phyloP scores from a whole-genome alignment of 1,140 invertebrate species.

The Elymnias hypermnestra region DNA sequence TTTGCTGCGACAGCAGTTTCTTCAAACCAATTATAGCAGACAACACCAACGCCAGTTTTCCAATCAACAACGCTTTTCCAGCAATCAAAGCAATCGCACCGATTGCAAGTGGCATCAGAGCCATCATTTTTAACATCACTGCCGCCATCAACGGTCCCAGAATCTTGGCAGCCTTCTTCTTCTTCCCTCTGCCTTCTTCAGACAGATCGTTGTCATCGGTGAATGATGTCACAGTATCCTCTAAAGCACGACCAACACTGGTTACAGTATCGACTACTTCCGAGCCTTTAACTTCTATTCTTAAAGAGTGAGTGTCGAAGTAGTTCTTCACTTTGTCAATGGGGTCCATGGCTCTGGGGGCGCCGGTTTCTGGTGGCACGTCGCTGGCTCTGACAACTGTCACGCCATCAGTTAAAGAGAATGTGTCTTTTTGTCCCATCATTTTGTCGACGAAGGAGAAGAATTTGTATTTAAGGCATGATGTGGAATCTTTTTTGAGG shows the following conservation, averaged over 20 bases:
- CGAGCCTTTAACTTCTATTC: slow-evolving; percentile 88
- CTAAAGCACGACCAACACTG: slow-evolving; percentile 85
- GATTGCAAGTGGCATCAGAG: slow-evolving; percentile 84
- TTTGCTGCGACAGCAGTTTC: slow-evolving; percentile 84
- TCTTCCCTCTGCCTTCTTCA: slow-evolving; percentile 84
- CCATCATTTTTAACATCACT: slow-evolving; percentile 85
- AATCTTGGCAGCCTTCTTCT: slow-evolving; percentile 88
- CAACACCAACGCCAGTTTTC: slow-evolving; percentile 88
- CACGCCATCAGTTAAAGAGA: slow-evolving; percentile 86
- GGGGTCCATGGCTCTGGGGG: slow-evolving; percentile 83
- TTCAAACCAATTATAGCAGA: slow-evolving; percentile 89
- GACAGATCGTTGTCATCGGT: slow-evolving; percentile 76
- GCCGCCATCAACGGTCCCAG: slow-evolving; percentile 85
- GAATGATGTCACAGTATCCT: slow-evolving; percentile 81
- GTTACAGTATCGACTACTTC: slow-evolving; percentile 88
- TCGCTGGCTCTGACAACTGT: slow-evolving; percentile 86
- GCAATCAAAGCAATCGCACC: slow-evolving; percentile 89
- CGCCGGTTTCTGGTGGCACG: slow-evolving; percentile 79
- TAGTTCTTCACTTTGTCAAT: slow-evolving; percentile 83
- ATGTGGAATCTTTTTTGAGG: slow-evolving; percentile 85
- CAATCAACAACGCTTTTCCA: slow-evolving; percentile 88
- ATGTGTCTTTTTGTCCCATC: slow-evolving; percentile 85
- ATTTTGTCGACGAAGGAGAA: slow-evolving; percentile 90
- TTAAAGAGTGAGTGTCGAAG: slow-evolving; percentile 85
- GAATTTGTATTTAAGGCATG: slow-evolving; percentile 89